Base-by-base conservation (phyloP, 2,797 vertebrate genomes). In the Pristis pectinata region DNA sequence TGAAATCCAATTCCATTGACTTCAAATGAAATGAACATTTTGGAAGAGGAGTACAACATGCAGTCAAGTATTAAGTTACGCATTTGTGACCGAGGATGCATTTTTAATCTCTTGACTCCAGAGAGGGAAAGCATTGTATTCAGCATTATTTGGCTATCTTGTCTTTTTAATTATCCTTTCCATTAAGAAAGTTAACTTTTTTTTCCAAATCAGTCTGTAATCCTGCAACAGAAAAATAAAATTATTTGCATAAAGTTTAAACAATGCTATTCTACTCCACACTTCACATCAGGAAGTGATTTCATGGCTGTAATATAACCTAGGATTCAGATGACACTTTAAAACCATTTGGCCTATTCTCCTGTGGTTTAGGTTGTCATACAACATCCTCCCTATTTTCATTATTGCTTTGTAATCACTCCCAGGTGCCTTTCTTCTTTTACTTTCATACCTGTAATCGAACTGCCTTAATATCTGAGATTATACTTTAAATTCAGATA, bases 261-360 rank as follows among this genome's bases (percentile, higher is more conserved):
- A 76, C 44, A 72, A 72, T 30, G 34, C 64, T 44, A 34, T 89
- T 72, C 70, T 72, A 93, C 72, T 74, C 92, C 17, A 30, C 24
- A n/a, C 34, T 94, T 53, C 30, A 94, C 72, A 76, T 72, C 70
- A 94, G 92, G 92, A 94, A 94, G 92, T 56, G 92, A 94, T 94
- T 94, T 74, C 37, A 94, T 53, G 70, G 44, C 49, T 94, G 92
- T 76, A 74, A 74, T 74, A 34, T 5, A 76, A 74, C 27, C 70
- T 70, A 53, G 44, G 92, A 44, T 44, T 94, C 92, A 34, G 92
- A 72, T 94, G 72, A 76, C 92, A 49, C 92, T 34, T 41, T 91
- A 37, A 67, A 91, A 91, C 59, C 19, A 91, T 37, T 67, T 37
- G 87, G 34, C n/a, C n/a, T 64, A 67, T 91, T 61, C 61, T 91